Evolutionary conservation across 2,888 invertebrate genomes (phyloP).

Genomic region (Kryphioiulus occultus): DNA sequence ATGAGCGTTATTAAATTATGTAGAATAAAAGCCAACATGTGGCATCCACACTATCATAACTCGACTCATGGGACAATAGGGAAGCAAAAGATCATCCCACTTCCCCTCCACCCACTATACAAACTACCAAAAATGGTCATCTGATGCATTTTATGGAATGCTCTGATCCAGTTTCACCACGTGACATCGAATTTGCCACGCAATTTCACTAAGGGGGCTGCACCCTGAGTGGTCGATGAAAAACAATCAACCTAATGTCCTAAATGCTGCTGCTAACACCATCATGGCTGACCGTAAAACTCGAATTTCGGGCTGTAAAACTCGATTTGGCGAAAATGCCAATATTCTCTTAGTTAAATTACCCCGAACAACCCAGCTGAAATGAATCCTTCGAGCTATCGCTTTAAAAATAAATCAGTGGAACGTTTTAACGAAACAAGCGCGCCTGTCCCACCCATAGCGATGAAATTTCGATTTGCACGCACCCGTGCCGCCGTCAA

Average conservation of each 20-base stretch:
- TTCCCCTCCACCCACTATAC: background rate
- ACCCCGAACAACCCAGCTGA: background rate
- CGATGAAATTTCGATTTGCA: background rate
- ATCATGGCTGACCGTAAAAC: background rate
- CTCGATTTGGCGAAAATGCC: background rate
- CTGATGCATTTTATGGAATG: background rate
- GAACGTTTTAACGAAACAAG: background rate
- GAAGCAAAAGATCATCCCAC: background rate
- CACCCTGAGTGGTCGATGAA: background rate
- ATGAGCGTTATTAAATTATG: constrained; percentile 6
- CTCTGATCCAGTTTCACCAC: background rate
- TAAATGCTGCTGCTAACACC: background rate
- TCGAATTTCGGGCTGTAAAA: background rate
- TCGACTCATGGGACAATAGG: background rate
- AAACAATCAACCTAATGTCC: background rate
- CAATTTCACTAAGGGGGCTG: background rate
- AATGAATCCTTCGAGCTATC: background rate
- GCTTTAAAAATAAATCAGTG: background rate
- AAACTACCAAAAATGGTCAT: background rate
- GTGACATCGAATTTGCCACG: constrained; percentile 17
- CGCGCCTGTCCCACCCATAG: background rate
- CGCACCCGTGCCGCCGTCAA: background rate
- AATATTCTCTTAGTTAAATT: background rate
- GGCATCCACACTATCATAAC: background rate
- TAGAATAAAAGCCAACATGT: constrained; percentile 26